Evolutionary conservation across 2,888 invertebrate species (phyloP).

Genomic region (Lacanobia wlatinum): DNA sequence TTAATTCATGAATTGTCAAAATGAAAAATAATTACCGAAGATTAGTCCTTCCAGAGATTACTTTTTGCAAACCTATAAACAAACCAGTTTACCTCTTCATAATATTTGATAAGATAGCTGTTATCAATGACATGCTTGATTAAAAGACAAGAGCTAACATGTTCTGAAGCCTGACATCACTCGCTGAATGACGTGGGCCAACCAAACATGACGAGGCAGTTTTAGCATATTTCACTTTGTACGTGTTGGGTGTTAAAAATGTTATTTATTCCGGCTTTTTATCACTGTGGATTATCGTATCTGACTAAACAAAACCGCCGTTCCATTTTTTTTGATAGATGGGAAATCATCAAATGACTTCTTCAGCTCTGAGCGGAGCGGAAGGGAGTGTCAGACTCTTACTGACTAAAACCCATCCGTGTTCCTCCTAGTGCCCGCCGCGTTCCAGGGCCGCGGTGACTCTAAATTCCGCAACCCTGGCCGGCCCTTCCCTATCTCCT

Average conservation of each 20-base stretch:
- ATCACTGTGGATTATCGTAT: slow-evolving; percentile 5
- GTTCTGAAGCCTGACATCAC: not conserved
- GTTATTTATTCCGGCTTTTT: slow-evolving; percentile 15
- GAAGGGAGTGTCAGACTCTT: too few species aligned
- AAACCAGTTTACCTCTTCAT: not conserved
- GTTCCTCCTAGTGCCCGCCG: too few species aligned
- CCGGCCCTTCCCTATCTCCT: not conserved
- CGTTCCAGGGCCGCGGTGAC: too few species aligned
- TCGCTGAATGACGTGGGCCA: slow-evolving; percentile 1
- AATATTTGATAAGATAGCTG: not conserved
- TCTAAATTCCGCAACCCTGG: too few species aligned
- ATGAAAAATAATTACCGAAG: too few species aligned
- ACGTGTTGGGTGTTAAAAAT: not conserved
- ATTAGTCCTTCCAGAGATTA: too few species aligned
- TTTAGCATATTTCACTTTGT: not conserved
- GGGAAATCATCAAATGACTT: too few species aligned
- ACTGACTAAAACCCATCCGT: too few species aligned
- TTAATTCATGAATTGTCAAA: too few species aligned
- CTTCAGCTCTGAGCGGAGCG: too few species aligned
- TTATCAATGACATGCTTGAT: slow-evolving; percentile 22
- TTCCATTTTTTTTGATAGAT: not conserved
- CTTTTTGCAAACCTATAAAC: too few species aligned
- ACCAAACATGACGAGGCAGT: slow-evolving; percentile 25
- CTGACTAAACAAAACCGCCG: not conserved
- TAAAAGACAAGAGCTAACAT: slow-evolving; percentile 13